These are phyloP conservation scores for Argyrosomus japonicus DNA, from an alignment of 2,113 vertebrate species.

Conservation along the genomic window DNA sequence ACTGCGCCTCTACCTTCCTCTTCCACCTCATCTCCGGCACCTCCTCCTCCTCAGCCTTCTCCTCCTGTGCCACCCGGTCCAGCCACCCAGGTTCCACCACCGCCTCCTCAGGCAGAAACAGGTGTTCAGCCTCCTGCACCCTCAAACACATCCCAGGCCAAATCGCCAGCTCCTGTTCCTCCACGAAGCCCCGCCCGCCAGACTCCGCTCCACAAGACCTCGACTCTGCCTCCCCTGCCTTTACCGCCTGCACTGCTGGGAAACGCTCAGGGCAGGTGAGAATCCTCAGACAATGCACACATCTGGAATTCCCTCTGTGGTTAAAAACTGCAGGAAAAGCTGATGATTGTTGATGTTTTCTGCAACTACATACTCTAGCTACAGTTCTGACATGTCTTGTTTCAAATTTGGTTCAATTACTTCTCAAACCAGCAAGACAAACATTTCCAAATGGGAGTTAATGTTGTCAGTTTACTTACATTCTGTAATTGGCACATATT, in stretches of 20 bases:
- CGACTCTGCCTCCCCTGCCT: constrained; percentile 94
- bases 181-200: constrained; percentile 86
- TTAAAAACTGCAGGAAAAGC: too few species aligned
- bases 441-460: neutral
- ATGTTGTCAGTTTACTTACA: neutral
- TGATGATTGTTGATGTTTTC: too few species aligned
- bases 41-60: constrained; percentile 85
- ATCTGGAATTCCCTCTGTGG: neutral
- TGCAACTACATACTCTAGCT: too few species aligned
- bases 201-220: constrained; percentile 92
- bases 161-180: constrained; percentile 87
- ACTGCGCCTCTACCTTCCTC: constrained; percentile 51
- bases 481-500: neutral
- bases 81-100: constrained; percentile 79
- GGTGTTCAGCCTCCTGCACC: constrained; percentile 71
- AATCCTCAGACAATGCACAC: neutral
- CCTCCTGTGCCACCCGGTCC: constrained; percentile 66
- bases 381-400: too few species aligned
- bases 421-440: neutral
- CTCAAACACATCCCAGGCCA: constrained; percentile 84
- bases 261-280: constrained; percentile 95
- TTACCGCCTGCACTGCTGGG: constrained; percentile 93
- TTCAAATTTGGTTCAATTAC: neutral
- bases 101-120: constrained; percentile 79
- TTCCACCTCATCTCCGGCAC: constrained; percentile 76